These are phyloP conservation scores for Heteronetta atricapilla DNA, from an alignment of 2,113 vertebrate genomes.

Conservation along the genomic window DNA sequence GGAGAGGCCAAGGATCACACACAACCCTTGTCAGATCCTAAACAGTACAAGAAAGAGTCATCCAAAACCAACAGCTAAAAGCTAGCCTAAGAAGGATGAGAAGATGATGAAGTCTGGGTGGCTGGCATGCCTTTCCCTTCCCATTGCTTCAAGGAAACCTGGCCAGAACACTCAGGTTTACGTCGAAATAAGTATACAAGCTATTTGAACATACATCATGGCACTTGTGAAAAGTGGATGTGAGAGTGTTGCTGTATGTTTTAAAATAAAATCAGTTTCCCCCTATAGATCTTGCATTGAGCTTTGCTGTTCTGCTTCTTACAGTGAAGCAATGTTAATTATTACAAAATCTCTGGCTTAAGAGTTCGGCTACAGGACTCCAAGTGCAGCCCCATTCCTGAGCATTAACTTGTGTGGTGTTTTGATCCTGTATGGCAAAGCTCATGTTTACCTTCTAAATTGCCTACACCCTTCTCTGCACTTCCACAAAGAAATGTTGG, in stretches of 20 bases:
- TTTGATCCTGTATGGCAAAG: background rate
- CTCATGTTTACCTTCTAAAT: background rate
- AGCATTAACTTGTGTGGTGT: background rate
- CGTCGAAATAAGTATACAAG: too few species aligned
- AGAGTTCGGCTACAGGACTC: background rate
- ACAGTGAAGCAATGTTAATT: background rate
- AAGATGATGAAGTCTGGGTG: background rate
- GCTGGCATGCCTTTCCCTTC: background rate
- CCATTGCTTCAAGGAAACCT: background rate
- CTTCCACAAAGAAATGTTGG: background rate
- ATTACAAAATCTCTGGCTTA: conserved; percentile 22
- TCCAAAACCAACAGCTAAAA: background rate
- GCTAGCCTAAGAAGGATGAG: background rate
- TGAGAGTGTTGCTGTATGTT: background rate
- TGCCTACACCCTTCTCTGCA: background rate
- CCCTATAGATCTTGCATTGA: background rate
- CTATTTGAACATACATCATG: background rate
- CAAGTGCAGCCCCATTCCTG: background rate
- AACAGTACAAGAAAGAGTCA: background rate
- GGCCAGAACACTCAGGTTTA: background rate
- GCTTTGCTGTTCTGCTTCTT: background rate
- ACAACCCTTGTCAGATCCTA: background rate
- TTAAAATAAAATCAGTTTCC: background rate
- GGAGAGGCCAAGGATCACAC: background rate
- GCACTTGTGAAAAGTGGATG: background rate